phyloP scores from a whole-genome alignment of 2,797 vertebrate species.

The Crenuchus spilurus region DNA sequence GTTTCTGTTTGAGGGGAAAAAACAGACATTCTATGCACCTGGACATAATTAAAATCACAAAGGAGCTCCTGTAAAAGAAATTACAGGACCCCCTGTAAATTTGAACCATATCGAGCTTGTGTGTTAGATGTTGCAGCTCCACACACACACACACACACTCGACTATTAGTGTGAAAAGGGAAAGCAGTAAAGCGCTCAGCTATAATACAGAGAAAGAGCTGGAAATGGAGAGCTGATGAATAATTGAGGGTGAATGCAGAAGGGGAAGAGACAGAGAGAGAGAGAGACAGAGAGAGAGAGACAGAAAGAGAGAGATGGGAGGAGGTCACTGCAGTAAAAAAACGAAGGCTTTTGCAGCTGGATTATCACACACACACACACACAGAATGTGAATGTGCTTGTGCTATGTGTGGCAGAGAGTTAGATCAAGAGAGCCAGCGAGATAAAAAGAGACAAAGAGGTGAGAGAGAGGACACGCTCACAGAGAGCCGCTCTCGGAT shows the following conservation, averaged over 20 bases:
- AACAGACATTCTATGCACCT: too few species aligned
- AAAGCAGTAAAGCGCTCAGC: conserved; percentile 33
- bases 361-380: conserved; percentile 13
- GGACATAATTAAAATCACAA: too few species aligned
- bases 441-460: not conserved
- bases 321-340: conserved; percentile 45
- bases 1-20: too few species aligned
- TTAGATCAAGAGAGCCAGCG: not conserved
- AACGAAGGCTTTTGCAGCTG: conserved; percentile 28
- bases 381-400: not conserved
- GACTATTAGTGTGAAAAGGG: not conserved
- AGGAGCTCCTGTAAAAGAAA: too few species aligned
- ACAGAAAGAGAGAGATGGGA: conserved; percentile 29
- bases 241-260: conserved; percentile 51
- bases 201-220: conserved; percentile 32
- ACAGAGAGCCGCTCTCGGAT: not conserved
- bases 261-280: conserved; percentile 2
- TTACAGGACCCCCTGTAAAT: too few species aligned
- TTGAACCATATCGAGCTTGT: too few species aligned
- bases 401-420: not conserved
- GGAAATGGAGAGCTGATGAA: conserved; percentile 44
- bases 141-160: not conserved
- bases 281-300: conserved; percentile 25
- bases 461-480: not conserved
- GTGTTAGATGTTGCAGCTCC: too few species aligned